Evolutionary conservation across 2,888 invertebrate genomes (phyloP).

Genomic region (Brachylomia viminalis): DNA sequence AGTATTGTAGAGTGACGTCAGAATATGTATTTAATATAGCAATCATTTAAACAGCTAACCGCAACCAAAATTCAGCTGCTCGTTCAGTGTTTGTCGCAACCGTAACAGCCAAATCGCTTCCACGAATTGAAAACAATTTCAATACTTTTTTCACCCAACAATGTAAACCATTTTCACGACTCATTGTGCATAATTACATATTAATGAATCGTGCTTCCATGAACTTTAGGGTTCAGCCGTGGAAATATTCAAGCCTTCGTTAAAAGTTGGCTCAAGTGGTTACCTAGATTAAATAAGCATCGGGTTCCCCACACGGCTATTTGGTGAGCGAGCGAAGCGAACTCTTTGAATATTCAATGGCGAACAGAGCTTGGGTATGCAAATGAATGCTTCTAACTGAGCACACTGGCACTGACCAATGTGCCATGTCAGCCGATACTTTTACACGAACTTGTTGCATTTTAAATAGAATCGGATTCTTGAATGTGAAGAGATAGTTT

Average conservation of each 20-base stretch:
- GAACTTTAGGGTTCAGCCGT: constrained; percentile 46
- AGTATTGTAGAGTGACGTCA: too few relatives aligned
- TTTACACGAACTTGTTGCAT: constrained; percentile 31
- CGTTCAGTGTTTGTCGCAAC: constrained; percentile 6
- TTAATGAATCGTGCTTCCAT: constrained; percentile 49
- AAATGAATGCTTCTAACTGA: constrained; percentile 59
- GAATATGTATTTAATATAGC: neutral
- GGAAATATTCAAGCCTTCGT: constrained; percentile 58
- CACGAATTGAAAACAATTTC: constrained; percentile 30
- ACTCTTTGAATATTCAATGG: constrained; percentile 67
- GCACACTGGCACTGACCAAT: constrained; percentile 29
- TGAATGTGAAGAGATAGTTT: neutral
- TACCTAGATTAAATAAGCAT: constrained; percentile 60
- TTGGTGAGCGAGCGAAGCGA: constrained; percentile 25
- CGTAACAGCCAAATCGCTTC: constrained; percentile 9
- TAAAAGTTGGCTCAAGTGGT: constrained; percentile 51
- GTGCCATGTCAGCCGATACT: constrained; percentile 18
- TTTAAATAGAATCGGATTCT: neutral
- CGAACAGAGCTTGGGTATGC: constrained; percentile 58
- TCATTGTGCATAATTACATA: constrained; percentile 55
- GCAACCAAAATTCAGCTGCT: neutral
- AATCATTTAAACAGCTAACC: constrained; percentile 5
- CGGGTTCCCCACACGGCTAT: constrained; percentile 51
- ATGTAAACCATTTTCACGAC: constrained; percentile 47
- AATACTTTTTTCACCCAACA: constrained; percentile 26